A percentile compares a stretch with the other conserved stretches of the same genome.
Evolutionary conservation across 2,888 invertebrate genomes (phyloP).

Genomic region (Odontocerum albicorne): DNA sequence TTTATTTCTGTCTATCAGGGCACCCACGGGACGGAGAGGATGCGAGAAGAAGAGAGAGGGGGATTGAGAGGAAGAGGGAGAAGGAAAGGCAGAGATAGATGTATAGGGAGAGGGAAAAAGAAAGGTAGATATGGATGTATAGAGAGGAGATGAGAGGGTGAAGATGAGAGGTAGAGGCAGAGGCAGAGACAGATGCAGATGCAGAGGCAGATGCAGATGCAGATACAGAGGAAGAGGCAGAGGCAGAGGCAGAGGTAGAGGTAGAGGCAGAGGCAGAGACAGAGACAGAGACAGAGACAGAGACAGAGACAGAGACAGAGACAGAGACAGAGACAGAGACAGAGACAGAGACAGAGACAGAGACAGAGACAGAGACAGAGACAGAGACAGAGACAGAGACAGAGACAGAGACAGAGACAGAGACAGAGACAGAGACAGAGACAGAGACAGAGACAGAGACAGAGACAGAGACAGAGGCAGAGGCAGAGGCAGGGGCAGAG

Average conservation of each 20-base stretch:
- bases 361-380: neutral
- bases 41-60: neutral
- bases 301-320: neutral
- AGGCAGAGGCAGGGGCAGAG: neutral
- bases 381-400: neutral
- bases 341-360: neutral
- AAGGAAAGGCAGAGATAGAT: neutral
- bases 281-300: neutral
- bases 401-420: neutral
- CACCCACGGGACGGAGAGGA: neutral
- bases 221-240: neutral
- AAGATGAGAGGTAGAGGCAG: neutral
- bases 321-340: neutral
- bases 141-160: too few relatives aligned
- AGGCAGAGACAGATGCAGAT: neutral
- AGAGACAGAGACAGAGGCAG: neutral
- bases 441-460: neutral
- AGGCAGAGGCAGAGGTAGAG: neutral
- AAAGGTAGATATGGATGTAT: too few relatives aligned
- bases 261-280: neutral
- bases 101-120: neutral
- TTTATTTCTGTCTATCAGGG: constrained; percentile 6
- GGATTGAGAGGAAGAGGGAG: neutral
- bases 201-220: neutral
- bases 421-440: neutral